Evolutionary conservation across 1,140 invertebrate genomes (phyloP).

Genomic region (Aphidius ervi): DNA sequence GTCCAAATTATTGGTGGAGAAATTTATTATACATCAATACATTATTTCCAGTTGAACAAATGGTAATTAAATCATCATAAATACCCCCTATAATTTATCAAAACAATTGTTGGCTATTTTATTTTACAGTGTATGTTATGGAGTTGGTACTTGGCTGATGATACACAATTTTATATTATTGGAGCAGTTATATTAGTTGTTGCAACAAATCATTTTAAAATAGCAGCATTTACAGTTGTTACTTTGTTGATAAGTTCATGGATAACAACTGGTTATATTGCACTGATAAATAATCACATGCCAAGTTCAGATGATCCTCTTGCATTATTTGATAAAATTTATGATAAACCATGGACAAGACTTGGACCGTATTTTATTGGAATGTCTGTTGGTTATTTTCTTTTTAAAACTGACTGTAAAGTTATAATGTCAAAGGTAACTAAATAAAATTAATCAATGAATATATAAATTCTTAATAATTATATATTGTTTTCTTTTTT

Average conservation of each 20-base stretch:
- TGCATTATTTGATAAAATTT: conserved; percentile 81
- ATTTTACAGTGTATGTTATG: conserved; percentile 76
- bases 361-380: conserved; percentile 78
- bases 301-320: conserved; percentile 76
- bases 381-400: conserved; percentile 76
- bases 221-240: conserved; percentile 60
- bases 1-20: conserved; percentile 81
- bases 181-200: conserved; percentile 74
- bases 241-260: conserved; percentile 71
- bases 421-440: conserved; percentile 68
- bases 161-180: conserved; percentile 79
- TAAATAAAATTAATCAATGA: conserved; percentile 10
- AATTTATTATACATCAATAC: conserved; percentile 82
- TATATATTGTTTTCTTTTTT: conserved; percentile 15
- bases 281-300: conserved; percentile 73
- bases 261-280: conserved; percentile 74
- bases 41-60: conserved; percentile 77
- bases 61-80: conserved; percentile 57
- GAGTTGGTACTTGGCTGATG: conserved; percentile 86
- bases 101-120: conserved; percentile 21
- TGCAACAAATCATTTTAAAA: conserved; percentile 71
- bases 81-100: background rate
- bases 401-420: conserved; percentile 78
- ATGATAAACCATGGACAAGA: conserved; percentile 83
- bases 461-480: background rate